Evolutionary conservation across 2,113 vertebrate genomes (phyloP).

Genomic region (Rhinoptilus africanus): DNA sequence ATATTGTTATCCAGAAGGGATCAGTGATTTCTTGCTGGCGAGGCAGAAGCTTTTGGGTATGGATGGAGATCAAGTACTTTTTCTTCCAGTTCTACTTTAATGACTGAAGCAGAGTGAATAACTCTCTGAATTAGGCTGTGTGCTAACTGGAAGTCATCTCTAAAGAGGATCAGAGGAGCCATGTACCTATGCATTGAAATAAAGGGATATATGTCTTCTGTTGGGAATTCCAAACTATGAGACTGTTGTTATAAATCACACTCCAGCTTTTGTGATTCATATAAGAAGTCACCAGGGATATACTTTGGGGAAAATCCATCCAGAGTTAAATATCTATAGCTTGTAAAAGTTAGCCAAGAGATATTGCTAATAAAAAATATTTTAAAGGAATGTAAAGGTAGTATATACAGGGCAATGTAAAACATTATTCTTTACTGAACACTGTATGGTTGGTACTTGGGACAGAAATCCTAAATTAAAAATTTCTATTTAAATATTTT

Average conservation of each 20-base stretch:
- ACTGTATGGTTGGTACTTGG: neutral
- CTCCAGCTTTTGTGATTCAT: neutral
- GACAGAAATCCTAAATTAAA: neutral
- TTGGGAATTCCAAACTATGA: conserved; percentile 6
- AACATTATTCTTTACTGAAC: neutral
- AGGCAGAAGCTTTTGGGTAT: conserved; percentile 37
- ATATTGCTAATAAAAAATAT: too few relatives aligned
- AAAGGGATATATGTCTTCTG: neutral
- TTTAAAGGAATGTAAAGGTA: too few relatives aligned
- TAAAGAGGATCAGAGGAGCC: conserved; percentile 25
- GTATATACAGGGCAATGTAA: neutral
- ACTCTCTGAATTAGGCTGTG: conserved; percentile 28
- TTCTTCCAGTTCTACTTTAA: conserved; percentile 42
- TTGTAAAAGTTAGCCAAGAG: neutral
- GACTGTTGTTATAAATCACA: neutral
- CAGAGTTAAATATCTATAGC: neutral
- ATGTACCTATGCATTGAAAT: neutral
- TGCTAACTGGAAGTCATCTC: conserved; percentile 26
- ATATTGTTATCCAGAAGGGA: conserved; percentile 59
- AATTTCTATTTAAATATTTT: neutral
- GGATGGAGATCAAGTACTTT: conserved; percentile 44
- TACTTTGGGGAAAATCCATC: neutral
- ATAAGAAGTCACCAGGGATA: neutral
- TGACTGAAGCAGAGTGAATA: conserved; percentile 3
- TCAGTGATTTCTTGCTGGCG: conserved; percentile 59